phyloP scores from a whole-genome alignment of 2,888 invertebrate genomes.

The Latrodectus elegans region DNA sequence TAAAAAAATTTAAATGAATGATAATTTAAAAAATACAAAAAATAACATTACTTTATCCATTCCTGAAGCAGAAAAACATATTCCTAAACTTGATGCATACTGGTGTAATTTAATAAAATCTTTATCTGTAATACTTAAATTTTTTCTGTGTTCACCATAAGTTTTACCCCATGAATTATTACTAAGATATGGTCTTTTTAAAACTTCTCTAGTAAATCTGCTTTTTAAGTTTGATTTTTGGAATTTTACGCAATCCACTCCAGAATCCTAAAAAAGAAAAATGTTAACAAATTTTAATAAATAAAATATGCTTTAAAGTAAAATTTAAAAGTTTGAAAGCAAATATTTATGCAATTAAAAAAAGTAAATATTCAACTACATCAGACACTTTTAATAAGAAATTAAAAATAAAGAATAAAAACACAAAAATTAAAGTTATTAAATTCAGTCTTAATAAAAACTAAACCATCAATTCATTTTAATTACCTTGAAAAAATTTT shows the following conservation, averaged over 20 bases:
- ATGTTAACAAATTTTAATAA: no score
- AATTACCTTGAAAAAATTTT: no score
- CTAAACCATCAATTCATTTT: no score
- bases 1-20: neutral
- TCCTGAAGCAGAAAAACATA: slow-evolving; percentile 85
- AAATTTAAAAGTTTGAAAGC: no score
- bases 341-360: no score
- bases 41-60: slow-evolving; percentile 82
- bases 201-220: slow-evolving; percentile 83
- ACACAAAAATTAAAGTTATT: no score
- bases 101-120: slow-evolving; percentile 79
- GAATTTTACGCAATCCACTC: slow-evolving; percentile 85
- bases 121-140: slow-evolving; percentile 83
- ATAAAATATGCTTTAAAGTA: no score
- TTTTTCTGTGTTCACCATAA: slow-evolving; percentile 85
- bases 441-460: no score
- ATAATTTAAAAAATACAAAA: neutral
- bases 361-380: no score
- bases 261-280: slow-evolving; percentile 47
- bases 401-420: neutral
- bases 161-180: slow-evolving; percentile 85
- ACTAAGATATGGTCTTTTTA: slow-evolving; percentile 80
- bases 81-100: slow-evolving; percentile 80
- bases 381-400: neutral
- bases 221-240: slow-evolving; percentile 84